phyloP scores from a whole-genome alignment of 2,113 vertebrate genomes.

The Campylomormyrus numenius region DNA sequence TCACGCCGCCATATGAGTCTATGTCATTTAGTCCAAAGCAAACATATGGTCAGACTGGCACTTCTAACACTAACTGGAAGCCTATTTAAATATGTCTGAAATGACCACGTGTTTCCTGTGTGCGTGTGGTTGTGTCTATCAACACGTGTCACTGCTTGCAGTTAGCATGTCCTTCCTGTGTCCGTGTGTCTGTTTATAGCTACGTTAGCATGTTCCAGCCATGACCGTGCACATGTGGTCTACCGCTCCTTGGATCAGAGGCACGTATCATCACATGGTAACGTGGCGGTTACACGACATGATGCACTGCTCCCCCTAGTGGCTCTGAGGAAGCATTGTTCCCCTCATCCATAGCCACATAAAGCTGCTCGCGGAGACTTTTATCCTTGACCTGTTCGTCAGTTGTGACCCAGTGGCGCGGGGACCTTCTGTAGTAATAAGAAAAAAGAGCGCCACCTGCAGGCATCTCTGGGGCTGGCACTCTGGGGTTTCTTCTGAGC shows the following conservation, averaged over 20 bases:
- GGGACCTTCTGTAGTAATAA: neutral
- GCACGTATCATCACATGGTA: neutral
- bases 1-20: neutral
- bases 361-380: neutral
- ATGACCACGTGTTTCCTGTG: neutral
- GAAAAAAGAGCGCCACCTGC: neutral
- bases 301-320: neutral
- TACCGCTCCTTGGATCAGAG: neutral
- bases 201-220: neutral
- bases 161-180: neutral
- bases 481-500: neutral
- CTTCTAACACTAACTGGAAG: neutral
- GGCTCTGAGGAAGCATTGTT: neutral
- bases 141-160: neutral
- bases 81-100: too few species aligned
- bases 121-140: neutral
- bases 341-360: neutral
- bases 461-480: neutral
- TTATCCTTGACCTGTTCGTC: neutral
- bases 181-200: constrained; percentile 24
- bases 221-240: neutral
- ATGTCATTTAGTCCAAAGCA: neutral
- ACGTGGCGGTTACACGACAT: neutral
- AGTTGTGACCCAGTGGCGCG: neutral
- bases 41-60: neutral